Conservation (phyloP, 2,888 invertebrate species). For the Dryobota labecula region DNA sequence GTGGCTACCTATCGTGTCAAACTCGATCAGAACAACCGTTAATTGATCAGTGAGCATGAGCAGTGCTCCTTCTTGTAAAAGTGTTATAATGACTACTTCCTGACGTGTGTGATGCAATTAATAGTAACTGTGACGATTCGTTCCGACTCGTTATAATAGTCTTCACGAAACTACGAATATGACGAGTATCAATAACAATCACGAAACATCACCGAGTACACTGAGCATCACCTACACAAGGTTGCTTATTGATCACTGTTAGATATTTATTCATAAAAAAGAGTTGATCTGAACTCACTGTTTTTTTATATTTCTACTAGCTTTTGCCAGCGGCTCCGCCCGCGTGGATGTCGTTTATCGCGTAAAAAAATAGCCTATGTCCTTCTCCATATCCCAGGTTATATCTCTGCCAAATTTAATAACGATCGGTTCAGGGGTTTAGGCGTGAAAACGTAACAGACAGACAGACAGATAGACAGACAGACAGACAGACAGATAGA, state of each 20-base stretch:
- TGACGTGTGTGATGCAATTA: constrained; percentile 69
- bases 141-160: constrained; percentile 45
- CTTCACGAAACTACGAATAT: constrained; percentile 40
- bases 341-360: too few species aligned
- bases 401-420: too few species aligned
- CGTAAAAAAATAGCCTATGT: too few species aligned
- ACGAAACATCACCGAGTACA: constrained; percentile 28
- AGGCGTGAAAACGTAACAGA: too few species aligned
- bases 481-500: too few species aligned
- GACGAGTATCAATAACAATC: constrained; percentile 26
- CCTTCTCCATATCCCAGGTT: too few species aligned
- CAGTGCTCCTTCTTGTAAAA: constrained; percentile 56
- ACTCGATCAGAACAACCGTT: constrained; percentile 68
- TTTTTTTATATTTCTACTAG: too few species aligned
- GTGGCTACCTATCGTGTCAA: constrained; percentile 71
- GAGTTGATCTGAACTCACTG: constrained; percentile 14
- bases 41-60: constrained; percentile 48
- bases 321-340: too few species aligned
- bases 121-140: constrained; percentile 56
- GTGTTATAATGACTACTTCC: constrained; percentile 69
- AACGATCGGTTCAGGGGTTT: too few species aligned
- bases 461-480: too few species aligned
- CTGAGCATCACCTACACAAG: not conserved
- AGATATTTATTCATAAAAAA: not conserved
- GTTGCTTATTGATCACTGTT: not conserved